Base-by-base conservation (phyloP, 2,888 invertebrate genomes). In the Xanthorhoe spadicearia region DNA sequence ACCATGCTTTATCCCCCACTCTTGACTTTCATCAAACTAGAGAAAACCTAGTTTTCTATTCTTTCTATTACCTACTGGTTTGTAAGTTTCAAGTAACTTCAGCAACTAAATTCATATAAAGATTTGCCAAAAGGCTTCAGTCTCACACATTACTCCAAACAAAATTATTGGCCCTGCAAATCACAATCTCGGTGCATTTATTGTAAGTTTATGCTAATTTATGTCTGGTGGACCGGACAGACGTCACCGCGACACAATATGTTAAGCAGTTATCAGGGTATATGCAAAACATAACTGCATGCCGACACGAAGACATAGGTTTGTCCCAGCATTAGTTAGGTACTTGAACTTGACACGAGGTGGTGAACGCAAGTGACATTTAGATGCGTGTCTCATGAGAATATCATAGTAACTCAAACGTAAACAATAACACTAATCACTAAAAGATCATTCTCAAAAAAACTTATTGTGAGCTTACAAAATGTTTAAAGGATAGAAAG, bases 331-430 rank as follows among this genome's bases (percentile, higher is more conserved):
- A 73, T 77, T 74, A 75, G 70, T 74, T 77, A 83, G 86, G 86
- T 87, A 87, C 88, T 89, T 92, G 90, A 91, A 91, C 91, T 91
- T 89, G 88, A 86, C 84, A 80, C 65, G 76, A 77, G 79, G 70
- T 79, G 73, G 72, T 83, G 84, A 84, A 74, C 80, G 77, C 74
- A 32, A 73, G 72, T 79, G 76, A 78, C 79, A 79, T 78, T 78
- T 77, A 68, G 60, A 66, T 35, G 58, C 17, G 54, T 59, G 48
- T 69, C 60, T 58, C 38, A 23, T 52, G 43, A 64, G 32, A 49
- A 51, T 50, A 48, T 32, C 48, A 35, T 53, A 48, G 13, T 17
- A 17, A 32, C 61, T 54, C 13, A 15, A 49, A 32, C 18, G 19
- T 66, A 66, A 53, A 66, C 57, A 57, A 28, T 48, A 18, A 13